Evolutionary conservation across 2,113 vertebrate species (phyloP).

Genomic region (Cavia porcellus): DNA sequence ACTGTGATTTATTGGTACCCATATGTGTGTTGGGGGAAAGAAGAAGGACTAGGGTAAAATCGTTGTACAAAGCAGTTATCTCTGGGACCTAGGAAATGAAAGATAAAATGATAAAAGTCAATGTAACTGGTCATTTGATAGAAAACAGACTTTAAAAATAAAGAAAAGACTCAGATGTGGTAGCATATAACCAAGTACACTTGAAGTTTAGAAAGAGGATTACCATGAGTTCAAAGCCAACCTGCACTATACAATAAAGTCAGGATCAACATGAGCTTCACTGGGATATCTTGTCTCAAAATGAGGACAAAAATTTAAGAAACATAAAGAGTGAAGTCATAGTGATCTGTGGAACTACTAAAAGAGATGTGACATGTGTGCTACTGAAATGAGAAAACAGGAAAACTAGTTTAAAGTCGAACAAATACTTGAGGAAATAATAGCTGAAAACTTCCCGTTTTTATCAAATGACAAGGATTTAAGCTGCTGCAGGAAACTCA

Average conservation of each 20-base stretch:
- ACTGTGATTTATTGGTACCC: background rate
- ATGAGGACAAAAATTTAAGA: background rate
- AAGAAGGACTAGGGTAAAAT: accelerated
- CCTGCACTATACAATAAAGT: background rate
- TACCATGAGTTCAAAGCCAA: background rate
- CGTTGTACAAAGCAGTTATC: background rate
- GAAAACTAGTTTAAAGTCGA: background rate
- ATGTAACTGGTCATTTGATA: background rate
- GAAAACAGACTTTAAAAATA: background rate
- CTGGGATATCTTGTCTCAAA: background rate
- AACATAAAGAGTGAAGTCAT: background rate
- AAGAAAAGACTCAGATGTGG: background rate
- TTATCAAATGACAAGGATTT: background rate
- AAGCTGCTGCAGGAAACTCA: background rate
- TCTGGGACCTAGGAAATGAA: background rate
- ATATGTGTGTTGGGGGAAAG: background rate
- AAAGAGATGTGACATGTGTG: background rate
- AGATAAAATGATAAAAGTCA: background rate
- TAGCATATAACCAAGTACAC: background rate
- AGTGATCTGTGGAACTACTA: background rate
- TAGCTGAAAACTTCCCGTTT: background rate
- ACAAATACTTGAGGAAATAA: background rate
- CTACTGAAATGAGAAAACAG: background rate
- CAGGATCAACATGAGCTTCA: background rate
- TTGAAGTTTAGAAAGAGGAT: too few species aligned